phyloP scores from a whole-genome alignment of 2,113 vertebrate species.

The Ceyx cyanopectus region DNA sequence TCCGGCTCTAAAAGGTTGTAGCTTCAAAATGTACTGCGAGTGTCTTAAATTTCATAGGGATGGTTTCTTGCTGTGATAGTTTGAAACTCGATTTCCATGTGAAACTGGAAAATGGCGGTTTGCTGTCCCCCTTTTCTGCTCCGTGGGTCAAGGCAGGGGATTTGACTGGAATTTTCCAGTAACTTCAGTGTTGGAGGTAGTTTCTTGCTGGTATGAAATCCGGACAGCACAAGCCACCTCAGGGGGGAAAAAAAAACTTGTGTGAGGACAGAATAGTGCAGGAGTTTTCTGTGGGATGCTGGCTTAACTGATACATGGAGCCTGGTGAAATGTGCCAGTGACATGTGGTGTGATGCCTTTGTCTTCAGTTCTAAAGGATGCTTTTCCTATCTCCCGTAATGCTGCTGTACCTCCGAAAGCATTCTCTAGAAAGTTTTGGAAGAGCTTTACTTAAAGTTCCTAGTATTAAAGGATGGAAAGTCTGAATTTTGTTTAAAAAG shows the following conservation, averaged over 20 bases:
- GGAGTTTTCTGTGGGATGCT: background rate
- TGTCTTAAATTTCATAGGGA: background rate
- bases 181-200: background rate
- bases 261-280: background rate
- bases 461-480: background rate
- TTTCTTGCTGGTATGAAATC: background rate
- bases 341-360: background rate
- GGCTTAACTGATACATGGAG: background rate
- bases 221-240: background rate
- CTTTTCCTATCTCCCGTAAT: background rate
- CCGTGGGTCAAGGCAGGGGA: background rate
- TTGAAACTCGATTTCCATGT: background rate
- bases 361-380: background rate
- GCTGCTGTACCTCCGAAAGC: background rate
- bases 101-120: slow-evolving; percentile 20
- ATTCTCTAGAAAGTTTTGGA: background rate
- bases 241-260: background rate
- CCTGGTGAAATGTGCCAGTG: background rate
- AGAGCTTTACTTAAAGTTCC: background rate
- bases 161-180: slow-evolving; percentile 54
- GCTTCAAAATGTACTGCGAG: background rate
- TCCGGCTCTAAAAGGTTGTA: background rate
- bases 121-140: background rate
- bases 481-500: background rate
- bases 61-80: background rate